Evolutionary conservation across 2,888 invertebrate genomes (phyloP).

Genomic region (Bombyx huttoni): DNA sequence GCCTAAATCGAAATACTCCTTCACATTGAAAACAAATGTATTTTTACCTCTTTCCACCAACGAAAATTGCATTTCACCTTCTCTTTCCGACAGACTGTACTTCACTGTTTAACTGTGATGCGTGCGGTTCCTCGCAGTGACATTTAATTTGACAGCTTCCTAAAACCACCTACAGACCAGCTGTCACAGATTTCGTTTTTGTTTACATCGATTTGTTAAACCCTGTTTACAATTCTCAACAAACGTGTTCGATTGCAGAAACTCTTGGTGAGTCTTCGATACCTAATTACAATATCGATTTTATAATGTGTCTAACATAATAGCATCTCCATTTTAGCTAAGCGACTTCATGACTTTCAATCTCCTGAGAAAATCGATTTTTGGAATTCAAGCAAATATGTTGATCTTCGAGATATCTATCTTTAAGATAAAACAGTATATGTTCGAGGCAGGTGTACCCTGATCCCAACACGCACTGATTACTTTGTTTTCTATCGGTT

Average conservation of each 20-base stretch:
- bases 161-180: background rate
- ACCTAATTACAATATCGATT: too few species aligned
- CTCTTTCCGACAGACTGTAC: background rate
- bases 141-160: background rate
- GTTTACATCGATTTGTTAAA: conserved; percentile 7
- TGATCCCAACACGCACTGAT: too few species aligned
- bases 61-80: background rate
- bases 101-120: background rate
- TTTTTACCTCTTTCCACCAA: conserved; percentile 5
- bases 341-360: too few species aligned
- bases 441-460: too few species aligned
- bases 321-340: too few species aligned
- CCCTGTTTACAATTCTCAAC: background rate
- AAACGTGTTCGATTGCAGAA: background rate
- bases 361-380: too few species aligned
- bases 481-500: too few species aligned
- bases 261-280: background rate
- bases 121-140: background rate
- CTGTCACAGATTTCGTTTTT: conserved; percentile 4
- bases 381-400: too few species aligned
- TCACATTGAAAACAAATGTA: conserved; percentile 4
- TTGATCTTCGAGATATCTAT: too few species aligned
- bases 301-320: too few species aligned
- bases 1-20: conserved; percentile 4
- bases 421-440: too few species aligned